Evolutionary conservation across 2,113 vertebrate genomes (phyloP).

Genomic region (Oryzias celebensis): DNA sequence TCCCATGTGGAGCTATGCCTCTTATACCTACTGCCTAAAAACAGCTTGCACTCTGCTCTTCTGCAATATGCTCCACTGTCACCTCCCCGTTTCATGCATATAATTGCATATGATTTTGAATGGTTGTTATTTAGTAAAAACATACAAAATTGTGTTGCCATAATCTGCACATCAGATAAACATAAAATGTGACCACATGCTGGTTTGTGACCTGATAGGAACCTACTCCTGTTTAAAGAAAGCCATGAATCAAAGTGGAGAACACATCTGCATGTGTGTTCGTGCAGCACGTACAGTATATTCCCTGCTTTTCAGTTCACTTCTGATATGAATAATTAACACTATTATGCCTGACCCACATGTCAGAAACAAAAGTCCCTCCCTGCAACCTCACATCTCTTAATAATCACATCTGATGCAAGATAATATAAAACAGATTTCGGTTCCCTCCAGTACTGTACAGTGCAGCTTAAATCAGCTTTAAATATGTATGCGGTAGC

Average conservation of each 20-base stretch:
- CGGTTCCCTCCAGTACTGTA: constrained; percentile 40
- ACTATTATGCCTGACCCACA: constrained; percentile 51
- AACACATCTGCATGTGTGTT: constrained; percentile 20
- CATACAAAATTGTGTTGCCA: constrained; percentile 6
- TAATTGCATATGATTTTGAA: constrained; percentile 39
- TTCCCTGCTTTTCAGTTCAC: constrained; percentile 24
- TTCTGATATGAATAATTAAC: constrained; percentile 58
- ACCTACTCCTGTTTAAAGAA: constrained; percentile 21
- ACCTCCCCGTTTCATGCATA: constrained; percentile 36
- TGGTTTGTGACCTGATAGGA: constrained; percentile 8
- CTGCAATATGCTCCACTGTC: constrained; percentile 61
- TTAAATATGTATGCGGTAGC: constrained; percentile 55
- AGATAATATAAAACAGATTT: constrained; percentile 28
- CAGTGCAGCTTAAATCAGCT: constrained; percentile 25
- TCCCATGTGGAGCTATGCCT: constrained; percentile 65
- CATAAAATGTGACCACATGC: constrained; percentile 15
- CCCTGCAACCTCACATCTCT: constrained; percentile 34
- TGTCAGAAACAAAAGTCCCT: constrained; percentile 26
- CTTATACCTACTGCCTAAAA: constrained; percentile 60
- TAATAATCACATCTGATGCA: constrained; percentile 52
- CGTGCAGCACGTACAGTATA: constrained; percentile 27
- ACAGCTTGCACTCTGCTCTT: constrained; percentile 59
- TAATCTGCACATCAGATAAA: constrained; percentile 21
- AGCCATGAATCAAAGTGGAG: constrained; percentile 38
- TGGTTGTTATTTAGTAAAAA: constrained; percentile 47